These are phyloP conservation scores for Pelvicachromis taeniatus DNA, from an alignment of 2,113 vertebrate species.

Conservation along the genomic window DNA sequence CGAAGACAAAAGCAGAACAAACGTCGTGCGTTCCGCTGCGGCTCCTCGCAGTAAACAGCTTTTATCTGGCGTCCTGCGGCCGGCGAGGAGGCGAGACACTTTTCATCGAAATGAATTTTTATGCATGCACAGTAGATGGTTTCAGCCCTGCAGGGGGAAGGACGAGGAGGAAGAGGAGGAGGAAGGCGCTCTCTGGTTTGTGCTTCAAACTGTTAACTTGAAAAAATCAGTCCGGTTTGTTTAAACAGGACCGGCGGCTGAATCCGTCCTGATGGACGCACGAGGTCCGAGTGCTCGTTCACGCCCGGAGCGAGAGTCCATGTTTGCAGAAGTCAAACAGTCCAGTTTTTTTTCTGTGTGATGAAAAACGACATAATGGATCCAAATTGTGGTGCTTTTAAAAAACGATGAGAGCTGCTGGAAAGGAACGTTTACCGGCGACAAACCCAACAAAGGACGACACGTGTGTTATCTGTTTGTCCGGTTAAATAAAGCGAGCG, in stretches of 20 bases:
- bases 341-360: no score
- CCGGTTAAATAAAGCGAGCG: background rate
- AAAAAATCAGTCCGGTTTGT: background rate
- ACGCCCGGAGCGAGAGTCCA: background rate
- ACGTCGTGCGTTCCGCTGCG: background rate
- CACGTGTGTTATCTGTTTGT: no score
- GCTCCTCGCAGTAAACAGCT: background rate
- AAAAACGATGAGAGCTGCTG: background rate
- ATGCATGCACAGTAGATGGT: background rate
- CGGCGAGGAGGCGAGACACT: background rate
- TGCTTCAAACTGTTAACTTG: background rate
- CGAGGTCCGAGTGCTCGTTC: background rate
- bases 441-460: background rate
- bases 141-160: background rate
- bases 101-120: slow-evolving; percentile 5
- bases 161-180: background rate
- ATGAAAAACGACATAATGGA: background rate
- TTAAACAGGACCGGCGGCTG: rapidly evolving
- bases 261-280: background rate
- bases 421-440: background rate
- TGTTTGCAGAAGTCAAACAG: no score
- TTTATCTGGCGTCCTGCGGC: background rate
- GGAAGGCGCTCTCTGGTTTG: background rate
- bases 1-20: background rate
- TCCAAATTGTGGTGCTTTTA: background rate